Evolutionary conservation across 2,888 invertebrate species (phyloP), one percentile per base, ranked within the genome.

Genomic region (Salticus scenicus): DNA sequence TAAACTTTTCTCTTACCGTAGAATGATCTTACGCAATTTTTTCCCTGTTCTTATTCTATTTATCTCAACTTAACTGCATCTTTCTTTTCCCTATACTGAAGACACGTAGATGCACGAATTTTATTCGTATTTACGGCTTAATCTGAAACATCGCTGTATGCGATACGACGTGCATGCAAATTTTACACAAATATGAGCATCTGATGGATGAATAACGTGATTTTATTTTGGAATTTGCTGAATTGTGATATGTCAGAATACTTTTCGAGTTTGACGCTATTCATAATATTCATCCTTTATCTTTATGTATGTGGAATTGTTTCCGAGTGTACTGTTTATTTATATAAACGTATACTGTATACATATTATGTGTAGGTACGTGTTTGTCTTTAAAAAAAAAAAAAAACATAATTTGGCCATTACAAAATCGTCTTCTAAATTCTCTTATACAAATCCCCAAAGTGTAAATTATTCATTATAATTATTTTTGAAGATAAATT

Each of bases 141-240:
- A 57, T 57, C 57, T 24, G 14, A 24, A 5, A 24, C 57, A 24
- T 57, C 24, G 5, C 57, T 57, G 57, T 57, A 57, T 57, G 57
- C 57, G 24, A 24, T 24, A 24, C 24, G 24, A 24, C 57, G 57
- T 57, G 57, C 57, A 24, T 57, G 57, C 57, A 57, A 57, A 57
- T 57, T 57, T 57, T 57, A 57, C 57, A 57, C 57, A 57, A 24
- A 57, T 57, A 57, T 57, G 24, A 57, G 57, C 24, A 5, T 12
- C 57, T 57, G 57, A 57, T 57, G 57, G 57, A 57, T 57, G 57
- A 57, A 57, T 57, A 57, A 24, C 20, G 57, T 57, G 24, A 57
- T 57, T 24, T 57, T 57, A 57, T 57, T 57, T 20, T 57, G 57
- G n/a, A 24, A 57, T 57, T 57, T 57, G 57, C 57, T 57, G 57